Base-by-base conservation (phyloP, 2,113 vertebrate genomes). In the Engraulis encrasicolus region DNA sequence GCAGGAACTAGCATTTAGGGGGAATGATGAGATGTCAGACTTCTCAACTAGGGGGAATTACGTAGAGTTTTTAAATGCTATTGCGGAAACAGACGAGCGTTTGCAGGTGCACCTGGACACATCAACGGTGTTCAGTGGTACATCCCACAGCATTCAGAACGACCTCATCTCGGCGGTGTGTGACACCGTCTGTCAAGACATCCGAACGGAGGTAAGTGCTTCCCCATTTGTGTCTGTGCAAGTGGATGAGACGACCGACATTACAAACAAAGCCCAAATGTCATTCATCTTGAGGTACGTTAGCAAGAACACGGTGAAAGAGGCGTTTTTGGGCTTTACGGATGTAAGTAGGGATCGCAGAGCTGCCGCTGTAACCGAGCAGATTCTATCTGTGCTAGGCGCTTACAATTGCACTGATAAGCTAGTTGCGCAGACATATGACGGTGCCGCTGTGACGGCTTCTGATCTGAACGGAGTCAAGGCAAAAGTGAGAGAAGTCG, bases 251-350 rank as follows among this genome's bases (percentile, higher is more conserved):
- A 84, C 86, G 58, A 52, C 86, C 1, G 85, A 81, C 77, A 45
- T 71, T 61, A 86, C 78, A 74, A 78, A 83, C 34, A 83, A 85
- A 54, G 79, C 82, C 23, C 86, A 87, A 80, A 15, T 82, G 15
- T 85, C 83, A 78, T 61, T 87, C 1, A 79, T 86, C 40, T 78
- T 84, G 27, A 38, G 85, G 50, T 86, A 86, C 40, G 85, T 86
- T 27, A 61, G 86, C 78, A 3, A 45, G 9, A 45, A 45, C 9
- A 48, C 82, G 80, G 83, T 82, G 79, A 86, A 48, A 36, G 84
- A 87, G 86, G 86, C 86, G 18, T 87, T 87, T 27, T 86, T 86
- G 80, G 71, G 86, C 50, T 86, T 86, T 86, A 81, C 86, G 50
- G 86, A 86, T 49, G 58, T 85, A n/a, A 87, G 86, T 58, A 17